Base-by-base conservation (phyloP, 2,888 invertebrate species). In the Agrotis puta region DNA sequence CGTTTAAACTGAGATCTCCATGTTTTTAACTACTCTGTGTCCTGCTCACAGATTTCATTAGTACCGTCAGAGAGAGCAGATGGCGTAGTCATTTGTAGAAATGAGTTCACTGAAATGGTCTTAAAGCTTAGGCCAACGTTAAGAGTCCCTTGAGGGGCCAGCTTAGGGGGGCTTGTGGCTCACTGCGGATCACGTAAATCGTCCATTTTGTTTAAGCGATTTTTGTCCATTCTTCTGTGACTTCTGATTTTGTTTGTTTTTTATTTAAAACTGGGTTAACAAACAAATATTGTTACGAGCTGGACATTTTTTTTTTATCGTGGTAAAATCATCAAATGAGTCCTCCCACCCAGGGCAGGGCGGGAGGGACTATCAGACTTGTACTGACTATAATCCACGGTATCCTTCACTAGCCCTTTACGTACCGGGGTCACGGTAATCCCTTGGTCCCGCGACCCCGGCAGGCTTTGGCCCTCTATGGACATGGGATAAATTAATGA, bases 41-140 rank as follows among this genome's bases (percentile, higher is more conserved):
- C 47, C 48, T 58, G 56, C 70, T 70, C 73, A 54, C 77, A 66
- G 80, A 79, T 85, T 79, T 70, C 77, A 75, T 83, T 77, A 85
- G 73, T 71, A 48, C 65, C 68, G 62, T 80, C 33, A 33, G 64
- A 61, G 56, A 64, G 47, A 22, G 77, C 84, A 84, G 74, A 81
- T 81, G 78, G 72, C 53, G 24, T 16, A 61, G 62, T 75, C 70
- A 81, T 82, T 81, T 81, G 64, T 51, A 70, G 70, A 75, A 84
- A 82, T 81, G 74, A 70, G 43, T 81, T 81, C 69, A 64, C 54
- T 66, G 54, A 66, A 81, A 81, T 81, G 57, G 76, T 81, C 61
- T 62, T 57, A 43, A 62, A 47, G 77, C 69, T 78, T 63, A 69
- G 64, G 22, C n/a, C 65, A 39, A 76, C 57, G 64, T 78, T 61